Conservation (phyloP, 2,888 invertebrate genomes). For the Allacma fusca region DNA sequence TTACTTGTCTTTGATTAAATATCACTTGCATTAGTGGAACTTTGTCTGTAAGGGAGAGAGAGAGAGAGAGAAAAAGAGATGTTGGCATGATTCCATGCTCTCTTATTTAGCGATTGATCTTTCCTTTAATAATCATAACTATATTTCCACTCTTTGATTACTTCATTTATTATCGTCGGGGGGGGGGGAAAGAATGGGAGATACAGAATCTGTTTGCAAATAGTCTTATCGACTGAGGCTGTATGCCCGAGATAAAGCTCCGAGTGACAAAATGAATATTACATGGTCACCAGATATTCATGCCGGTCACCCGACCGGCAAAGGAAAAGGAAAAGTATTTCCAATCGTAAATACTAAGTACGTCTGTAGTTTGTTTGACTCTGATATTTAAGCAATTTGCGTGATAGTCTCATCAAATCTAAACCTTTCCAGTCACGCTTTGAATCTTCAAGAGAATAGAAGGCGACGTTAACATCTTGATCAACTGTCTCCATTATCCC, state of each 20-base stretch:
- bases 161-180: not conserved
- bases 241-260: not conserved
- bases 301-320: not conserved
- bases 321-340: slow-evolving; percentile 18
- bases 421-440: slow-evolving; percentile 22
- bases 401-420: slow-evolving; percentile 6
- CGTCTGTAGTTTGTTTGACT: not conserved
- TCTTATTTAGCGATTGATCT: not conserved
- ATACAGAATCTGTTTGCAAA: not conserved
- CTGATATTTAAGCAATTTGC: slow-evolving; percentile 4
- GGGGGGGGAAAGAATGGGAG: not conserved
- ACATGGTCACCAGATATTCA: too few species aligned
- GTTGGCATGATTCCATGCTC: too few species aligned
- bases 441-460: slow-evolving; percentile 6
- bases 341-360: slow-evolving; percentile 4
- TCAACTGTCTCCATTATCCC: not conserved
- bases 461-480: not conserved
- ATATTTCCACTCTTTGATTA: not conserved
- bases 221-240: not conserved
- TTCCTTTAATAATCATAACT: not conserved
- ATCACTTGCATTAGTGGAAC: too few species aligned
- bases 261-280: slow-evolving; percentile 1
- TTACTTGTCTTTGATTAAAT: too few species aligned
- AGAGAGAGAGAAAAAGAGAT: too few species aligned
- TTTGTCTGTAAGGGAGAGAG: too few species aligned